phyloP scores from a whole-genome alignment of 2,888 invertebrate species.

The Phytoseiulus persimilis region DNA sequence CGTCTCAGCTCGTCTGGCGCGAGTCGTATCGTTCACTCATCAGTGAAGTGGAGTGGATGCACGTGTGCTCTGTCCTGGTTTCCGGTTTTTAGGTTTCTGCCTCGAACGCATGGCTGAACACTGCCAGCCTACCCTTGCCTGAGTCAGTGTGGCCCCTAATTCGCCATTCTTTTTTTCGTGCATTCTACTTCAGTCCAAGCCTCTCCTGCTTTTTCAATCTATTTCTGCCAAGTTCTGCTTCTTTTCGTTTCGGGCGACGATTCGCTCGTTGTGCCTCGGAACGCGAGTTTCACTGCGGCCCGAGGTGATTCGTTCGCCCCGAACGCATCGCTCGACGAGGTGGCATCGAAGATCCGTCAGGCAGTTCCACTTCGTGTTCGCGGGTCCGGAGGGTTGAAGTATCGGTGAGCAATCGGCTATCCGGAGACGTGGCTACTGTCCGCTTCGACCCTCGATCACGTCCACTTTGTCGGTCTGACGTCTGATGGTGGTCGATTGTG shows the following conservation, averaged over 20 bases:
- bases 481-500: background rate
- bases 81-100: background rate
- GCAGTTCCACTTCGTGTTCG: background rate
- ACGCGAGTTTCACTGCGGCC: background rate
- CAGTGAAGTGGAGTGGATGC: background rate
- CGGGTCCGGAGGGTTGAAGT: no score
- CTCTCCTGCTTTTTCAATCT: background rate
- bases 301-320: background rate
- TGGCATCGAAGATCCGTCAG: no score
- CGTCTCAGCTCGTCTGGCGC: no score
- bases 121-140: background rate
- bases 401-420: background rate
- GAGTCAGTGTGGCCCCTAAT: background rate
- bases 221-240: background rate
- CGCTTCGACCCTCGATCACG: background rate
- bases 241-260: no score
- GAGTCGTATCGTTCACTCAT: background rate
- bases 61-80: background rate
- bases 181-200: background rate
- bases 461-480: background rate
- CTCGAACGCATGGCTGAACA: background rate
- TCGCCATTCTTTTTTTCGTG: background rate
- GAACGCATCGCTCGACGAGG: no score
- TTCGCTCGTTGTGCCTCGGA: background rate
- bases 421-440: background rate